These are phyloP conservation scores for Zygothrica quintamaculata DNA, from an alignment of 2,888 invertebrate species.

Conservation along the genomic window DNA sequence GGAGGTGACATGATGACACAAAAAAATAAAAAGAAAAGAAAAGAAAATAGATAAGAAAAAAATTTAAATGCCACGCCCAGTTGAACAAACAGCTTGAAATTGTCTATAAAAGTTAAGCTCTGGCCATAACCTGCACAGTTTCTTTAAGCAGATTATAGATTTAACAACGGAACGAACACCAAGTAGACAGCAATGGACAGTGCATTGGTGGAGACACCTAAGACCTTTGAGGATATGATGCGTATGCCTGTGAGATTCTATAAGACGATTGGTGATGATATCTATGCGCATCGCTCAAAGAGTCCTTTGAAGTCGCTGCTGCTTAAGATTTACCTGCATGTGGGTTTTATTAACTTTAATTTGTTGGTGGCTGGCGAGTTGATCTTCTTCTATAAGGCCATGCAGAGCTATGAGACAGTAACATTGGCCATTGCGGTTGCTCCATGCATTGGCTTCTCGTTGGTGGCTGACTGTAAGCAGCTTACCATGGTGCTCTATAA, in stretches of 20 bases:
- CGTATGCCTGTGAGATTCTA: conserved; percentile 69
- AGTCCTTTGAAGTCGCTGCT: conserved; percentile 36
- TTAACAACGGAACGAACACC: too few species aligned
- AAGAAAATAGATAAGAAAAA: conserved; percentile 20
- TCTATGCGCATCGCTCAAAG: conserved; percentile 68
- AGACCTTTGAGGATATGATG: conserved; percentile 65
- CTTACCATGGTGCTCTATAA: conserved; percentile 62
- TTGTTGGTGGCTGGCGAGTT: conserved; percentile 70
- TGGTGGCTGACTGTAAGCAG: conserved; percentile 78
- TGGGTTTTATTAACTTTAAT: conserved; percentile 74
- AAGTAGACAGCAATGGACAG: conserved; percentile 45
- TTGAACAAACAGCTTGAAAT: not conserved
- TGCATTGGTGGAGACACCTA: conserved; percentile 11
- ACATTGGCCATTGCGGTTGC: conserved; percentile 78
- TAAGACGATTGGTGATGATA: conserved; percentile 73
- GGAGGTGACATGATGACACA: conserved; percentile 61
- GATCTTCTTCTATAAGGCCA: conserved; percentile 65
- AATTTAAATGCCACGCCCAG: conserved; percentile 55
- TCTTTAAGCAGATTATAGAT: conserved; percentile 7
- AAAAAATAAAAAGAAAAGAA: not conserved
- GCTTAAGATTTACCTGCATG: conserved; percentile 59
- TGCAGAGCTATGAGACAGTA: conserved; percentile 68
- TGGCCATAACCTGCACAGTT: conserved; percentile 18
- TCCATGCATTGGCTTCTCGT: conserved; percentile 78
- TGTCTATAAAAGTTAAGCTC: conserved; percentile 37